A percentile compares a stretch with the other conserved stretches of the same genome.
Evolutionary conservation across 2,113 vertebrate genomes (phyloP).

Genomic region (Calonectris borealis): DNA sequence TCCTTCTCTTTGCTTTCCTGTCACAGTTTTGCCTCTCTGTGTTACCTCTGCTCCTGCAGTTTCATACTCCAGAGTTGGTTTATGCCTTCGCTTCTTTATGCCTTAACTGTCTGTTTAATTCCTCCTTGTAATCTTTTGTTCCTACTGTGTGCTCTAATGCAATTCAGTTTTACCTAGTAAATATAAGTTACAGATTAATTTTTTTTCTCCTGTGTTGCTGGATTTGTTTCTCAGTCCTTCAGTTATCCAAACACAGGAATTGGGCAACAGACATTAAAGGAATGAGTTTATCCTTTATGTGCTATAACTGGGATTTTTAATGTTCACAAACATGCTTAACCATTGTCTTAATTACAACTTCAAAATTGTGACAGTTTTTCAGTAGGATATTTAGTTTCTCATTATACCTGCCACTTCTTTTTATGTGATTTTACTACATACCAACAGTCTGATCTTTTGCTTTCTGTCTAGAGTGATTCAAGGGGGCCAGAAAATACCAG

Average conservation of each 20-base stretch:
- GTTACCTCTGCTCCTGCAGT: not conserved
- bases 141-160: not conserved
- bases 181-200: not conserved
- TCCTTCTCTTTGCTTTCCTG: not conserved
- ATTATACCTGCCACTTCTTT: not conserved
- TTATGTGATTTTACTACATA: not conserved
- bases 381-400: not conserved
- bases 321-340: not conserved
- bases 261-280: not conserved
- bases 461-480: not conserved
- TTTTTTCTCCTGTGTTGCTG: not conserved
- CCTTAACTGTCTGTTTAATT: not conserved
- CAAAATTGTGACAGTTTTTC: not conserved
- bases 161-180: not conserved
- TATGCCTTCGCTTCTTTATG: not conserved
- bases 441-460: not conserved
- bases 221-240: not conserved
- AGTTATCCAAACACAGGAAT: not conserved
- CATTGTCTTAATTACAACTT: not conserved
- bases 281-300: not conserved
- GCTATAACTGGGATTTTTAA: not conserved
- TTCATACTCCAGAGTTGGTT: not conserved
- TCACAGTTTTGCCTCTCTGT: not conserved
- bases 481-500: not conserved
- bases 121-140: not conserved